phyloP scores from a whole-genome alignment of 2,888 invertebrate species.

The Agrotis ipsilon region DNA sequence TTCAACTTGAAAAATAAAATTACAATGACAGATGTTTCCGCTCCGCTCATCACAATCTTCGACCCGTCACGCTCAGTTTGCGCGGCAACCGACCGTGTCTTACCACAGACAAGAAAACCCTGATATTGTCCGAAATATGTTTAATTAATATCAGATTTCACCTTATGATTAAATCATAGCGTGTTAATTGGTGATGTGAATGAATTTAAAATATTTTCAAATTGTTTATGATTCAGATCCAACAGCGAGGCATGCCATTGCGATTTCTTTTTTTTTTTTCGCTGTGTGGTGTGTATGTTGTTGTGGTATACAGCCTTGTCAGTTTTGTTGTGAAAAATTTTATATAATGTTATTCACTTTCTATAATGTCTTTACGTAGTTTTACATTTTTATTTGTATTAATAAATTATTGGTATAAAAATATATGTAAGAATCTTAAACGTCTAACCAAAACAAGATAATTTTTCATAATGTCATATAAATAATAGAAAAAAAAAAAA shows the following conservation, averaged over 20 bases:
- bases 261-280: slow-evolving; percentile 40
- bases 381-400: not conserved
- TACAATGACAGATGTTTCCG: slow-evolving; percentile 43
- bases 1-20: slow-evolving; percentile 14
- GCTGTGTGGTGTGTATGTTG: not conserved
- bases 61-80: slow-evolving; percentile 66
- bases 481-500: not conserved
- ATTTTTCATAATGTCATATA: not conserved
- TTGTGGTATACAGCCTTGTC: slow-evolving; percentile 31
- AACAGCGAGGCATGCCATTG: not conserved
- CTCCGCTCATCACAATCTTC: slow-evolving; percentile 52
- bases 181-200: slow-evolving; percentile 31
- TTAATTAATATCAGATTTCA: slow-evolving; percentile 65
- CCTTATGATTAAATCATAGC: slow-evolving; percentile 57
- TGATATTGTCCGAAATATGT: slow-evolving; percentile 54
- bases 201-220: slow-evolving; percentile 36
- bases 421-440: not conserved
- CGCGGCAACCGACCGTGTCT: slow-evolving; percentile 62
- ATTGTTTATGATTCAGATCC: slow-evolving; percentile 23
- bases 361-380: slow-evolving; percentile 28
- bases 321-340: slow-evolving; percentile 33
- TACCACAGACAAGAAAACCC: slow-evolving; percentile 49
- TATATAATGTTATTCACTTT: slow-evolving; percentile 42
- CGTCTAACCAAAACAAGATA: not conserved
- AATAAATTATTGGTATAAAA: too few species aligned